phyloP scores from a whole-genome alignment of 2,113 vertebrate species.

The Phoxinus phoxinus region DNA sequence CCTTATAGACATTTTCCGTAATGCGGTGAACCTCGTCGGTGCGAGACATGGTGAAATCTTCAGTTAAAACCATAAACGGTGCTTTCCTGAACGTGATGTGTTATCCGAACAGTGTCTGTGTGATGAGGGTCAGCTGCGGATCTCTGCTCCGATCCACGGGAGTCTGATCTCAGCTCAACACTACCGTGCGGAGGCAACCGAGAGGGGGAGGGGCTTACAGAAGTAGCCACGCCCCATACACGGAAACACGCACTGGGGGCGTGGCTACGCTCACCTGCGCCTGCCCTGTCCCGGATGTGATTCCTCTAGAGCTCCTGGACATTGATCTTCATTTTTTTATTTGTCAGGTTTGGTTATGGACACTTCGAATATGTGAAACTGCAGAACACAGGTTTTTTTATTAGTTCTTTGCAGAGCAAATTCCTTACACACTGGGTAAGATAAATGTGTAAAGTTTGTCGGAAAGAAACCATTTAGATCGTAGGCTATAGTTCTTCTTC shows the following conservation, averaged over 20 bases:
- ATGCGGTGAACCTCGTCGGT: slow-evolving; percentile 95
- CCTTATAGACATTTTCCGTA: slow-evolving; percentile 98
- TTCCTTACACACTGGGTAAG: too few species aligned
- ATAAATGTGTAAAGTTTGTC: too few species aligned
- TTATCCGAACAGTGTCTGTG: slow-evolving; percentile 50
- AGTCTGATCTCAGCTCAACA: slow-evolving; percentile 59
- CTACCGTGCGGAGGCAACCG: slow-evolving; percentile 57
- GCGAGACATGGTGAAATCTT: slow-evolving; percentile 87
- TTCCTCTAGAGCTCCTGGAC: not conserved
- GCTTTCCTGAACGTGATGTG: slow-evolving; percentile 51
- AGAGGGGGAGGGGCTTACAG: not conserved
- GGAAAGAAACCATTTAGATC: too few species aligned
- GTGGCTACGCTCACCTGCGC: not conserved
- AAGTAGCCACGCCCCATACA: not conserved
- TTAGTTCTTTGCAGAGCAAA: too few species aligned
- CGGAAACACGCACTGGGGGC: not conserved
- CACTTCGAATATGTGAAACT: not conserved
- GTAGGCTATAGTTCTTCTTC: too few species aligned
- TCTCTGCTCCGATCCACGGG: slow-evolving; percentile 19
- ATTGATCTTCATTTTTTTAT: not conserved
- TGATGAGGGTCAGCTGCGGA: slow-evolving; percentile 21
- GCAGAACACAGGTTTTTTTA: not conserved
- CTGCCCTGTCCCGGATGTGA: not conserved
- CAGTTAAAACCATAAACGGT: slow-evolving; percentile 81
- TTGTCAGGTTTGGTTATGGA: not conserved